phyloP scores from a whole-genome alignment of 2,797 vertebrate species.

The Emys orbicularis region DNA sequence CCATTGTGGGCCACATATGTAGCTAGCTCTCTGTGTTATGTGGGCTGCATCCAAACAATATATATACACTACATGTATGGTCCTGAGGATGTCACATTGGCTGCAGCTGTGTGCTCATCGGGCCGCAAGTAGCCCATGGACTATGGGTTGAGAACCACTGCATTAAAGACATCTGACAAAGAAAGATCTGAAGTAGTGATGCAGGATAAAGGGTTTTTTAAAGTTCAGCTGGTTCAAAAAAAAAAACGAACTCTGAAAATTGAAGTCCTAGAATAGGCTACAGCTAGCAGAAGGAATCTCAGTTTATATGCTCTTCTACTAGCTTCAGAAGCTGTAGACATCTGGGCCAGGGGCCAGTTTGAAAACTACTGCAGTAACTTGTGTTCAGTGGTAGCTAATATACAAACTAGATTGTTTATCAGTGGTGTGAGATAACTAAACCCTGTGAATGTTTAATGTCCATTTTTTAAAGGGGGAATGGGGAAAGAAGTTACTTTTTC shows the following conservation, averaged over 20 bases:
- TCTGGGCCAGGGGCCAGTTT: neutral
- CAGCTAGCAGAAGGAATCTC: neutral
- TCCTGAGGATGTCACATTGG: too few species aligned
- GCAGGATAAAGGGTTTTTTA: too few species aligned
- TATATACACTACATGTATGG: too few species aligned
- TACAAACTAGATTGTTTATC: accelerated
- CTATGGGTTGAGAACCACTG: too few species aligned
- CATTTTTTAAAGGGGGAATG: neutral
- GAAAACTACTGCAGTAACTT: accelerated
- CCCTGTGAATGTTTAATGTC: accelerated
- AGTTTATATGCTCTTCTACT: neutral
- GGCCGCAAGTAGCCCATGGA: too few species aligned
- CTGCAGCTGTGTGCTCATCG: too few species aligned
- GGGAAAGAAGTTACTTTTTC: neutral
- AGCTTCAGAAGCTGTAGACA: neutral
- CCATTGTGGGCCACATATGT: too few species aligned
- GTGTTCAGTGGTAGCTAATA: accelerated
- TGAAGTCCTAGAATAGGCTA: accelerated
- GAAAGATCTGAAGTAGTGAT: too few species aligned
- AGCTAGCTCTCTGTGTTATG: too few species aligned
- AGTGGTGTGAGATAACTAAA: accelerated
- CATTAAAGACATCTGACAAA: too few species aligned
- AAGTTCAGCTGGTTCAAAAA: neutral
- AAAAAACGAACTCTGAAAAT: neutral
- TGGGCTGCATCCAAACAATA: too few species aligned